Evolutionary conservation across 2,113 vertebrate genomes (phyloP).

Genomic region (Meriones unguiculatus): DNA sequence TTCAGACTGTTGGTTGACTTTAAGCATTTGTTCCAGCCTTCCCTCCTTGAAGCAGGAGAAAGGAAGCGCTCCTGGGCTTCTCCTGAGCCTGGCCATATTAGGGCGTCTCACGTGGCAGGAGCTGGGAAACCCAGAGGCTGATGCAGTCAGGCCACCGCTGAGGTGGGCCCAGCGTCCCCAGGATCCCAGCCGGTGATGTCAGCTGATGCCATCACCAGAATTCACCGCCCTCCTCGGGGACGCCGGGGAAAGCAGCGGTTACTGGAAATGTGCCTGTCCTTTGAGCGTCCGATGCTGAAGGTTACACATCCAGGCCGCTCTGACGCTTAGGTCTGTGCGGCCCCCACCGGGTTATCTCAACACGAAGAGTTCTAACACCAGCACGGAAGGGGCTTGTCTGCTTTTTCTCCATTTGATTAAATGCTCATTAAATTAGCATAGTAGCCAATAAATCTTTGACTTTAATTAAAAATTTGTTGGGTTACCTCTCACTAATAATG

Average conservation of each 20-base stretch:
- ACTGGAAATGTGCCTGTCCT: conserved; percentile 51
- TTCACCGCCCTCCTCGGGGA: conserved; percentile 6
- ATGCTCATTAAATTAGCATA: background rate
- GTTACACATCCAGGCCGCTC: conserved; percentile 16
- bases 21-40: background rate
- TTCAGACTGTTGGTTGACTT: background rate
- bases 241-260: background rate
- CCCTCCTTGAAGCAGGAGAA: background rate
- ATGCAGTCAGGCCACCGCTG: conserved; percentile 39
- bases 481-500: background rate
- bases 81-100: conserved; percentile 62
- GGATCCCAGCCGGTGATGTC: conserved; percentile 54
- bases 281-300: background rate
- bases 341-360: background rate
- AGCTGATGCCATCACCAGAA: background rate
- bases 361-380: background rate
- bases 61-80: background rate
- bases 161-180: conserved; percentile 54
- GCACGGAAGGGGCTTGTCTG: background rate
- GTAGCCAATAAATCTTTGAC: background rate
- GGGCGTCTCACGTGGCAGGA: conserved; percentile 50
- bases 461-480: background rate
- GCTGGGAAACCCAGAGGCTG: conserved; percentile 21
- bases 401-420: background rate
- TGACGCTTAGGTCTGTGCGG: background rate